Evolutionary conservation across 2,113 vertebrate species (phyloP).

Genomic region (Rhea americana): DNA sequence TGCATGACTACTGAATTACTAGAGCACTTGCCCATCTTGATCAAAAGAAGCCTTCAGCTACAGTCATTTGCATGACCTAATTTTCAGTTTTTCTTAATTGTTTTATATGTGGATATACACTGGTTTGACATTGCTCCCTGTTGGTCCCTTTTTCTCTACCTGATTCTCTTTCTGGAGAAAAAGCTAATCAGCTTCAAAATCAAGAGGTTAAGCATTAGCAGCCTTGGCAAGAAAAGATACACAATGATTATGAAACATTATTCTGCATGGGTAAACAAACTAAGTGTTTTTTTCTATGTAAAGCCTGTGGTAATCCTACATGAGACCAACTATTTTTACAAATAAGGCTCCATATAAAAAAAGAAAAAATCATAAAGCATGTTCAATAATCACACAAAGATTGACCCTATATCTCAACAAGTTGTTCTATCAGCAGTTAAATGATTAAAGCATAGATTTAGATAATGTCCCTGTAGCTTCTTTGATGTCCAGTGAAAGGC

Average conservation of each 20-base stretch:
- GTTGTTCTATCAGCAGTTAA: neutral
- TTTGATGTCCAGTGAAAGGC: neutral
- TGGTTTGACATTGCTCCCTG: neutral
- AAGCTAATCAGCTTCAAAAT: neutral
- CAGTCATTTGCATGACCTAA: conserved; percentile 2
- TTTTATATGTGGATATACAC: neutral
- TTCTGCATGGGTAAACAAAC: neutral
- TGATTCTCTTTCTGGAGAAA: conserved; percentile 9
- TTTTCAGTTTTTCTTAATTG: neutral
- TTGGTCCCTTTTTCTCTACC: neutral
- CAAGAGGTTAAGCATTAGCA: conserved; percentile 6
- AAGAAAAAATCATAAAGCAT: neutral
- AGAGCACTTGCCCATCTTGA: neutral
- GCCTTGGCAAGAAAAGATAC: neutral
- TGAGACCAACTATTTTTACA: conserved; percentile 12
- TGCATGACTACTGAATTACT: neutral
- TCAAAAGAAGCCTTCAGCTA: conserved; percentile 28
- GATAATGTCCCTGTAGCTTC: neutral
- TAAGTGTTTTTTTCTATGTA: neutral
- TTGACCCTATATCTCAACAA: neutral
- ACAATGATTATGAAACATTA: conserved; percentile 27
- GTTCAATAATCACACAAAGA: neutral
- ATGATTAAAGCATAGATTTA: neutral
- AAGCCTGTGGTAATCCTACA: neutral
- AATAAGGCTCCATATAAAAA: neutral